Evolutionary conservation across 2,888 invertebrate species (phyloP).

Genomic region (Dysmachus trigonus): DNA sequence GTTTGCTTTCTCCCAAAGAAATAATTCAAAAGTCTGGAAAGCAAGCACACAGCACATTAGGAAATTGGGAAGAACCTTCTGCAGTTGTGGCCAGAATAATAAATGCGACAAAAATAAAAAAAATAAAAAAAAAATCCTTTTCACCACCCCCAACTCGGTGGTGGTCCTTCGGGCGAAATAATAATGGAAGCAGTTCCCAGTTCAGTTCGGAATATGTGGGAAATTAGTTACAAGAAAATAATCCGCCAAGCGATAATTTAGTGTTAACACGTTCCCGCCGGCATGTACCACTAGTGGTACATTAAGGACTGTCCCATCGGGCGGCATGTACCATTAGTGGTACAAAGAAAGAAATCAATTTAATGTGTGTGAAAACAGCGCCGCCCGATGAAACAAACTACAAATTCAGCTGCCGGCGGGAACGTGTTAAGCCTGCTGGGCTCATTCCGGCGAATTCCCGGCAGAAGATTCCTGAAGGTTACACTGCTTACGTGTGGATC

Average conservation of each 20-base stretch:
- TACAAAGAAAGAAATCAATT: no score
- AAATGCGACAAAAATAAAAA: no score
- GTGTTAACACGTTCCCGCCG: no score
- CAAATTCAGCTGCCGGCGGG: no score
- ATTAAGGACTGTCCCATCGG: no score
- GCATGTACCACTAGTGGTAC: no score
- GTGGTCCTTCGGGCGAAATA: neutral
- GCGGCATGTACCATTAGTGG: no score
- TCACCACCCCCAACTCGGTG: neutral
- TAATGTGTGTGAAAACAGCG: no score
- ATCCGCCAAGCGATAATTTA: slow-evolving; percentile 2
- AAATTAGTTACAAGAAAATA: slow-evolving; percentile 12
- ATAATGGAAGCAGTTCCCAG: neutral
- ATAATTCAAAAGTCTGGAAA: neutral
- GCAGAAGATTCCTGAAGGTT: neutral
- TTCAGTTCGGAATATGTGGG: slow-evolving; percentile 1
- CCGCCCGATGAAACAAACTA: no score
- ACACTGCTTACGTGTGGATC: neutral
- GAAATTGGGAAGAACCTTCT: slow-evolving; percentile 16
- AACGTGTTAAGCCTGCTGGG: neutral
- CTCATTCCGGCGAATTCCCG: neutral
- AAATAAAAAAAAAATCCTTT: neutral
- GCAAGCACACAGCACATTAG: neutral
- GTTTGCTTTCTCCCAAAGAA: neutral
- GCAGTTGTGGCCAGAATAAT: neutral